Evolutionary conservation across 2,113 vertebrate species (phyloP).

Genomic region (Podarcis muralis): DNA sequence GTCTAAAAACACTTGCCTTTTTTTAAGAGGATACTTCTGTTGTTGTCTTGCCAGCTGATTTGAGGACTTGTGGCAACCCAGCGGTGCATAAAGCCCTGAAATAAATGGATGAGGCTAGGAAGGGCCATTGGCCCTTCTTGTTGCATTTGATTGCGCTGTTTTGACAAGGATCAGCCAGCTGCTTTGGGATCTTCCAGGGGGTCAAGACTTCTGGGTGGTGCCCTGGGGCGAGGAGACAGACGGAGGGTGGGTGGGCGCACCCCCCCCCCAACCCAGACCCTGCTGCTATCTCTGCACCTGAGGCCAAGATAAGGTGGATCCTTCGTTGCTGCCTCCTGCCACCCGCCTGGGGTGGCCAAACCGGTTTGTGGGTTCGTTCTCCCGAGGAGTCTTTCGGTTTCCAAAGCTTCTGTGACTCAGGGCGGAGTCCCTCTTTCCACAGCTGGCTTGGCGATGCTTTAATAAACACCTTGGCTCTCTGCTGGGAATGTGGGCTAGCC

Average conservation of each 20-base stretch:
- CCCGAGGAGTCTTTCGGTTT: too few relatives aligned
- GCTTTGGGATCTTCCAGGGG: neutral
- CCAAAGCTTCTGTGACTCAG: neutral
- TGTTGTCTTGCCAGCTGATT: too few relatives aligned
- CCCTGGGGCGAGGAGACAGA: neutral
- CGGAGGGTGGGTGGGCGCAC: neutral
- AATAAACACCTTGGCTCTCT: neutral
- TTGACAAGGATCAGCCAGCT: neutral
- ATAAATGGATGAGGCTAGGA: too few relatives aligned
- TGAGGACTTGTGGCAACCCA: too few relatives aligned
- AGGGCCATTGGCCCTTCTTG: too few relatives aligned
- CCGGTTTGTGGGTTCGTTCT: constrained; percentile 4
- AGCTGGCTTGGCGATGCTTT: neutral
- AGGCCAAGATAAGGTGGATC: neutral
- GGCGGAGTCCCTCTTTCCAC: neutral
- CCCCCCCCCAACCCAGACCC: neutral
- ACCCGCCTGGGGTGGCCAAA: neutral
- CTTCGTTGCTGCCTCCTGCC: neutral
- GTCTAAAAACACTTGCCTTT: too few relatives aligned
- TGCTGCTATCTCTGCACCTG: neutral
- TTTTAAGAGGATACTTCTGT: too few relatives aligned
- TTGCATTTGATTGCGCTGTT: neutral
- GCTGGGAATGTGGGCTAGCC: neutral
- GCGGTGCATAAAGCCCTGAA: too few relatives aligned
- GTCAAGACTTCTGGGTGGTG: neutral